Percentiles rank a stretch among this genome's conserved stretches.
Evolutionary conservation across 2,113 vertebrate species (phyloP).

Genomic region (Phylloscopus whistleri): DNA sequence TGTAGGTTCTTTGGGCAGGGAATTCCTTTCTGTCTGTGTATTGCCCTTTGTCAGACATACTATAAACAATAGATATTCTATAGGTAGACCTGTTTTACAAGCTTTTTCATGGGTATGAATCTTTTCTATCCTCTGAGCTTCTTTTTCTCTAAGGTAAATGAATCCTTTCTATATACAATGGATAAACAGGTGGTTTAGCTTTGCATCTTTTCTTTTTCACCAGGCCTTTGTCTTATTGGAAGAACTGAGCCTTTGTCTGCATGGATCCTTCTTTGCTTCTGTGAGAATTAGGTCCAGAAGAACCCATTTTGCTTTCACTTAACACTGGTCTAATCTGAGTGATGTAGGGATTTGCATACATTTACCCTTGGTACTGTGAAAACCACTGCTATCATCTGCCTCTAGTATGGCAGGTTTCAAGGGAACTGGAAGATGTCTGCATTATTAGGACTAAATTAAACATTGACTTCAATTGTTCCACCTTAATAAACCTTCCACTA

Average conservation of each 20-base stretch:
- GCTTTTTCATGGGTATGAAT: not conserved
- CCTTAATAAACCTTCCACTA: slow-evolving; percentile 17
- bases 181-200: not conserved
- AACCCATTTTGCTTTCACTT: not conserved
- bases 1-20: slow-evolving; percentile 28
- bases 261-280: not conserved
- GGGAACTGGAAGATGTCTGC: not conserved
- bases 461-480: slow-evolving; percentile 12
- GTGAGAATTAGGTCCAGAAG: not conserved
- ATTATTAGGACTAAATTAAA: slow-evolving; percentile 52
- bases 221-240: not conserved
- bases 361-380: slow-evolving; percentile 4
- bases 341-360: slow-evolving; percentile 30
- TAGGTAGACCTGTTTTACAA: not conserved
- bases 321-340: not conserved
- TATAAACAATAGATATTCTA: not conserved
- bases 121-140: not conserved
- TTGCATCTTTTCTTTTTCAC: not conserved
- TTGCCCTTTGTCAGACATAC: not conserved
- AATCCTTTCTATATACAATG: not conserved
- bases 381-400: not conserved
- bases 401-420: not conserved
- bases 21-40: not conserved
- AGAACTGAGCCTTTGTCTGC: not conserved
- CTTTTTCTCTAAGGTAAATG: not conserved